phyloP scores from a whole-genome alignment of 2,113 vertebrate species.

The Rattus rattus region DNA sequence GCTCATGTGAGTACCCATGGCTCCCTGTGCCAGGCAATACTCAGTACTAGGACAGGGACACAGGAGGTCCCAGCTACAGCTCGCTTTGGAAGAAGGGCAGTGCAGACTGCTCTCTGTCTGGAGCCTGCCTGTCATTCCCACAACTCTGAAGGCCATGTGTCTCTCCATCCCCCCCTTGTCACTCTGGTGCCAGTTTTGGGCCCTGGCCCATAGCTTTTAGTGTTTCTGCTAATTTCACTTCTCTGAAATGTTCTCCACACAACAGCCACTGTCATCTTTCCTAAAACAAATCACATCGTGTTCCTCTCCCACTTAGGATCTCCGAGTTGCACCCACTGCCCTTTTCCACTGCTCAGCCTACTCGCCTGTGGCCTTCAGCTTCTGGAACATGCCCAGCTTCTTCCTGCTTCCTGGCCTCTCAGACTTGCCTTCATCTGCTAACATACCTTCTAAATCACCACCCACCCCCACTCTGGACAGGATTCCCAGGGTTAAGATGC shows the following conservation, averaged over 20 bases:
- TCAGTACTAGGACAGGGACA: too few species aligned
- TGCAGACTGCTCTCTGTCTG: not conserved
- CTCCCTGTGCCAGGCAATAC: not conserved
- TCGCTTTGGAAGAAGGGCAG: not conserved
- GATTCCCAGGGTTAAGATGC: not conserved
- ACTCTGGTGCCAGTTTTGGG: not conserved
- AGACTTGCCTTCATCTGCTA: not conserved
- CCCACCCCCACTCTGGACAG: not conserved
- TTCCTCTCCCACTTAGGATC: not conserved
- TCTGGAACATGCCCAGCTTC: not conserved
- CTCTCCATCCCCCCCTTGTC: fast-evolving
- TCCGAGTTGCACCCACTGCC: not conserved
- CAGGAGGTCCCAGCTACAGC: not conserved
- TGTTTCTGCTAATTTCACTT: not conserved
- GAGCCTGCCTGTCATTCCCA: not conserved
- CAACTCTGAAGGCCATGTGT: not conserved
- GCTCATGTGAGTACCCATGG: not conserved
- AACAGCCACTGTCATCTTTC: not conserved
- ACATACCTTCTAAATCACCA: not conserved
- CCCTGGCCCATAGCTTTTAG: not conserved
- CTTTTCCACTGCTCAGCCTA: not conserved
- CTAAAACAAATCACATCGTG: not conserved
- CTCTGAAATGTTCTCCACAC: not conserved
- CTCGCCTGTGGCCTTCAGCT: not conserved
- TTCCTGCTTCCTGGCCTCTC: not conserved